Base-by-base conservation (phyloP, 2,797 vertebrate genomes). In the Argyrosomus regius region DNA sequence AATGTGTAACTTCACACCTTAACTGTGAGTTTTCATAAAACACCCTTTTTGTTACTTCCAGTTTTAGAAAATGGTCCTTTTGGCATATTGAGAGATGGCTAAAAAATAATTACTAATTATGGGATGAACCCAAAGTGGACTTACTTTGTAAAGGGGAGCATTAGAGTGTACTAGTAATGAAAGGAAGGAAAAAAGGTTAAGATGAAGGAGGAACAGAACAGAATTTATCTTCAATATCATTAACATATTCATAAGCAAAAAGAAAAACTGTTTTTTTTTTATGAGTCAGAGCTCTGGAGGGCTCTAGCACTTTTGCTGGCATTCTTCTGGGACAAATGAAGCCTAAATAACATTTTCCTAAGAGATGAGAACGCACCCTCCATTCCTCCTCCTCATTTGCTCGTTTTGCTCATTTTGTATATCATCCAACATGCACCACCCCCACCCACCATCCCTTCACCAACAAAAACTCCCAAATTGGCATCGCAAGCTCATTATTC, bases 321-420 rank as follows among this genome's bases (percentile, higher is more conserved):
- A 81, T 87, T 86, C 85, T 83, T 73, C 49, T 63, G 83, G 79
- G 84, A 92, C 78, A 86, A 91, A 91, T 82, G 58, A 85, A 72
- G 74, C 56, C 62, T 72, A 85, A 86, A 88, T 88, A 78, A 81
- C 8, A 63, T 81, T 75, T 74, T 83, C 67, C 82, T 72, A 35
- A 71, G 72, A 80, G 61, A 88, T 63, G 50, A 58, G 22, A 83
- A 60, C 22, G 52, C 75, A 74, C 53, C 70, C 61, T 67, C 69
- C 53, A 71, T 68, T 72, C 56, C 80, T 81, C 69, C 69, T 75
- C 64, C 63, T 79, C 71, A 53, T 85, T 87, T 87, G 82, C 56
- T 84, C 64, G 17, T 82, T 83, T 87, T 84, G 72, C 77, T 87
- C 73, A 6, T 85, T 88, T 82, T 88, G 64, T 76, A 80, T 70